Evolutionary conservation across 2,797 vertebrate genomes (phyloP).

Genomic region (Ceyx erithaca): DNA sequence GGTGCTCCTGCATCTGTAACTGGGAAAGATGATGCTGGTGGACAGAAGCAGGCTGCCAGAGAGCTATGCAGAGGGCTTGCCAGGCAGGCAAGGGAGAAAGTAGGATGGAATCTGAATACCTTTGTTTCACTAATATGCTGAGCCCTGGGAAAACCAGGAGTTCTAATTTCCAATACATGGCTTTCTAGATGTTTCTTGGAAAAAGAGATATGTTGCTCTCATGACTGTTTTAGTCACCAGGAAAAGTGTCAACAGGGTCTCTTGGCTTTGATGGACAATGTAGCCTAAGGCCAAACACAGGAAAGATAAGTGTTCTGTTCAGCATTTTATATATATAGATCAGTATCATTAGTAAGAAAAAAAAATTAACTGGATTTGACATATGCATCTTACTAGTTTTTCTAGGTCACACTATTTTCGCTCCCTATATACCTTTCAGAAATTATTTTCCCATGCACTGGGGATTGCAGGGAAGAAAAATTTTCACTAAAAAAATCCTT

Average conservation of each 20-base stretch:
- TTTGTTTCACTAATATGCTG: conserved; percentile 18
- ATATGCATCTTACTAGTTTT: conserved; percentile 55
- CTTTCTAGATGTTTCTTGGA: not conserved
- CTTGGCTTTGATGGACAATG: conserved; percentile 42
- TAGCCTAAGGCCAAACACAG: conserved; percentile 38
- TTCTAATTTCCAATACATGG: not conserved
- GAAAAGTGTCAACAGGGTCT: conserved; percentile 28
- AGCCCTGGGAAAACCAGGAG: conserved; percentile 17
- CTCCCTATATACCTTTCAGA: conserved; percentile 57
- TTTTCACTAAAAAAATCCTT: conserved; percentile 10
- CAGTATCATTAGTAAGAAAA: conserved; percentile 39
- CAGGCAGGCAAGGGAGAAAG: not conserved
- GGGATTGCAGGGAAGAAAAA: conserved; percentile 19
- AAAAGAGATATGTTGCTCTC: conserved; percentile 36
- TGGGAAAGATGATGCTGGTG: not conserved
- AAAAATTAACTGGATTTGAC: conserved; percentile 62
- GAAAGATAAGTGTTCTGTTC: conserved; percentile 47
- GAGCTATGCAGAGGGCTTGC: not conserved
- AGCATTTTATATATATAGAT: conserved; percentile 54
- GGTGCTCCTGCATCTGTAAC: not conserved
- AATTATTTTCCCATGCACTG: conserved; percentile 37
- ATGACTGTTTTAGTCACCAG: conserved; percentile 38
- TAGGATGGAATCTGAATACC: not conserved
- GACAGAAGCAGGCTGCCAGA: not conserved
- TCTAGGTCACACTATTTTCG: conserved; percentile 65